Evolutionary conservation across 2,797 vertebrate species (phyloP).

Genomic region (Mormyrops attenuatus): DNA sequence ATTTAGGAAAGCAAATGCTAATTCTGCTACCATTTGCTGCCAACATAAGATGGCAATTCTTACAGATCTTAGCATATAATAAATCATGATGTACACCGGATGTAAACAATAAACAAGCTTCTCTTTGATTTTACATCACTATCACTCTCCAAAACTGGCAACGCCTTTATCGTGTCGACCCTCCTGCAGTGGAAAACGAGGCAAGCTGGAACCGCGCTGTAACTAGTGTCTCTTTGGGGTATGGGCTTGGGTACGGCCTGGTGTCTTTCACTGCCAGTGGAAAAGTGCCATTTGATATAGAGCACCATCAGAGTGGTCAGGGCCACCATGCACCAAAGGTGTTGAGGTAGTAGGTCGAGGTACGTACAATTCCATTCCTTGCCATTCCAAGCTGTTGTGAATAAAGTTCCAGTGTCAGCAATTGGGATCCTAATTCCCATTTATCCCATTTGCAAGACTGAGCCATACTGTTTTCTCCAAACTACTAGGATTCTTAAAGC

Average conservation of each 20-base stretch:
- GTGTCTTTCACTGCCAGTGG: not conserved
- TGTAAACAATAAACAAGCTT: not conserved
- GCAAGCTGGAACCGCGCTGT: not conserved
- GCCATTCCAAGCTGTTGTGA: not conserved
- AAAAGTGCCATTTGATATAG: not conserved
- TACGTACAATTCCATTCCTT: not conserved
- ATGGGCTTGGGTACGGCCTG: not conserved
- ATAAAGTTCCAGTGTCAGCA: not conserved
- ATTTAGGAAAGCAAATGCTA: not conserved
- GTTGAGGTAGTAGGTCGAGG: not conserved
- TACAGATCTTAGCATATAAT: not conserved
- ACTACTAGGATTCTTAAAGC: not conserved
- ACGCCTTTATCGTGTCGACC: not conserved
- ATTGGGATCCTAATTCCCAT: not conserved
- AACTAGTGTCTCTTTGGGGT: not conserved
- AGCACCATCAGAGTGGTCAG: not conserved
- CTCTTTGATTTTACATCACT: not conserved
- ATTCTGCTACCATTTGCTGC: not conserved
- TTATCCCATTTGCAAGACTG: not conserved
- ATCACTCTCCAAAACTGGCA: not conserved
- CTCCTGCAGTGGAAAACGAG: not conserved
- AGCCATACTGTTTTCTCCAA: not conserved
- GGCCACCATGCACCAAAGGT: not conserved
- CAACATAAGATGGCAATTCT: not conserved
- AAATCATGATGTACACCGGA: not conserved